Evolutionary conservation across 2,113 vertebrate species (phyloP).

Genomic region (Calypte anna): DNA sequence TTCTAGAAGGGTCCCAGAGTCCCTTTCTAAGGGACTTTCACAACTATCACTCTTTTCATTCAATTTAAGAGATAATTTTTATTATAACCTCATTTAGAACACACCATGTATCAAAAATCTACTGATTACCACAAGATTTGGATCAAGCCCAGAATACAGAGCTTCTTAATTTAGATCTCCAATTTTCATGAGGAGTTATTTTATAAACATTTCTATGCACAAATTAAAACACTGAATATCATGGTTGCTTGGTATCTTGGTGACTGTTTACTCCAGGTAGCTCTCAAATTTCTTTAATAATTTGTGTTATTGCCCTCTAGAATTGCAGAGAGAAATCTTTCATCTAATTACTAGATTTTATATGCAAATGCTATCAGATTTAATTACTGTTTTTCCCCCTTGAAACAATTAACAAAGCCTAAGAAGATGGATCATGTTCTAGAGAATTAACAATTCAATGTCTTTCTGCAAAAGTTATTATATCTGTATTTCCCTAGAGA

Average conservation of each 20-base stretch:
- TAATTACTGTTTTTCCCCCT: conserved; percentile 50
- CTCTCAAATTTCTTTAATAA: conserved; percentile 53
- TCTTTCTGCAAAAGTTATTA: background rate
- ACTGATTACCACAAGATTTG: background rate
- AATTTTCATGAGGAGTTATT: background rate
- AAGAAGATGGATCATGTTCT: conserved; percentile 11
- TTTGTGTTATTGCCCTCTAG: conserved; percentile 35
- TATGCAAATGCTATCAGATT: conserved; percentile 60
- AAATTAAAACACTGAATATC: conserved; percentile 36
- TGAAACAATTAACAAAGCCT: conserved; percentile 40
- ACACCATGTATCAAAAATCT: background rate
- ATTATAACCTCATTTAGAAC: background rate
- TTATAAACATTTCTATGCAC: background rate
- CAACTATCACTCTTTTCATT: background rate
- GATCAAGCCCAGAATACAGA: background rate
- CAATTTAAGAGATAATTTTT: background rate
- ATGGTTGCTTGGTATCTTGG: background rate
- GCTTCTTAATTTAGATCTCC: background rate
- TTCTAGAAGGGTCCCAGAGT: background rate
- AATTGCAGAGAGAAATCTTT: conserved; percentile 36
- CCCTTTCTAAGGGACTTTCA: accelerated
- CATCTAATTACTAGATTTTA: conserved; percentile 31
- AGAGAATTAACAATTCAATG: background rate
- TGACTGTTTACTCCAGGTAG: conserved; percentile 25
- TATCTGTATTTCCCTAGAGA: background rate